These are phyloP conservation scores for Cephonodes hylas DNA, from an alignment of 2,888 invertebrate genomes.

Conservation along the genomic window DNA sequence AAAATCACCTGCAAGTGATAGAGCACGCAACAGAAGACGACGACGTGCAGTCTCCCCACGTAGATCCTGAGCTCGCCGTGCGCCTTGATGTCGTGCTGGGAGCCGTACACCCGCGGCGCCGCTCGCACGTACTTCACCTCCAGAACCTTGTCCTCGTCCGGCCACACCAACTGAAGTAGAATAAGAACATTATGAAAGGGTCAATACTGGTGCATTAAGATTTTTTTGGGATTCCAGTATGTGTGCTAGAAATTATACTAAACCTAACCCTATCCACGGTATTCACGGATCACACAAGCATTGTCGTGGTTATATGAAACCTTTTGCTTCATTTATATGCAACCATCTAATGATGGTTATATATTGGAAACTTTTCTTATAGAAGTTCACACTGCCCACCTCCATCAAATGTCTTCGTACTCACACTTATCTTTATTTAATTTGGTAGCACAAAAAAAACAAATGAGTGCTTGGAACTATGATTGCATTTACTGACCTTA, in stretches of 20 bases:
- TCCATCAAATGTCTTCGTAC: too few species aligned
- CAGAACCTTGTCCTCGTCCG: slow-evolving; percentile 90
- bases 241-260: too few species aligned
- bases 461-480: background rate
- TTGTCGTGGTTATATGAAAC: too few species aligned
- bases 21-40: slow-evolving; percentile 84
- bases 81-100: slow-evolving; percentile 77
- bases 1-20: slow-evolving; percentile 86
- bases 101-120: slow-evolving; percentile 79
- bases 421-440: too few species aligned
- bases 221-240: too few species aligned
- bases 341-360: too few species aligned
- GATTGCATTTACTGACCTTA: slow-evolving; percentile 74
- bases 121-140: slow-evolving; percentile 89
- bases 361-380: too few species aligned
- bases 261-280: too few species aligned
- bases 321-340: too few species aligned
- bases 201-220: too few species aligned
- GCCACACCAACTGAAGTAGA: slow-evolving; percentile 83
- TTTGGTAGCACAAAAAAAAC: background rate
- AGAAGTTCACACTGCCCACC: too few species aligned
- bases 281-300: too few species aligned
- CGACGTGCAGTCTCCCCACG: slow-evolving; percentile 86
- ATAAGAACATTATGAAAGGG: background rate
- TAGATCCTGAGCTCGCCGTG: slow-evolving; percentile 87